Conservation (phyloP, 2,888 invertebrate genomes). For the Nymphalis polychloros region DNA sequence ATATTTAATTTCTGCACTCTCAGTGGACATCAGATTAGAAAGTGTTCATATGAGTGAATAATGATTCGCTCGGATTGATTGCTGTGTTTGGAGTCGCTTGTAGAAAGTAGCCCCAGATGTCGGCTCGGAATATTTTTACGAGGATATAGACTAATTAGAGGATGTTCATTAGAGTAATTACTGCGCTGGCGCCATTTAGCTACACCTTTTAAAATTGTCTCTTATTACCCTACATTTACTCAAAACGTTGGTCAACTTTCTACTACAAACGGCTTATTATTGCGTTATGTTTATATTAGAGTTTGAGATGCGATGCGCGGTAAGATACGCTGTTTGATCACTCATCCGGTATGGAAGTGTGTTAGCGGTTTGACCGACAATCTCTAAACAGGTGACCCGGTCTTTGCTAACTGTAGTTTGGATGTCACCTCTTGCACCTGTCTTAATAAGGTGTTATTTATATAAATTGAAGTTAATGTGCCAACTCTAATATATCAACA, state of each 20-base stretch:
- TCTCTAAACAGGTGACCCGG: slow-evolving; percentile 72
- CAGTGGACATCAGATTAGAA: slow-evolving; percentile 71
- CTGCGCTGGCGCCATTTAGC: slow-evolving; percentile 26
- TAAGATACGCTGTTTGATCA: slow-evolving; percentile 38
- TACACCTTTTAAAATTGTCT: slow-evolving; percentile 10
- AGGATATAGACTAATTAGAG: slow-evolving; percentile 65
- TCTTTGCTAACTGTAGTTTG: slow-evolving; percentile 73
- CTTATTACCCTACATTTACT: slow-evolving; percentile 13
- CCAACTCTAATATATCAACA: slow-evolving; percentile 41
- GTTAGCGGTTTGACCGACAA: slow-evolving; percentile 57
- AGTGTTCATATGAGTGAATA: slow-evolving; percentile 73
- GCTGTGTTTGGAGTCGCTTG: slow-evolving; percentile 66
- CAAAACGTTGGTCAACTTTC: slow-evolving; percentile 30
- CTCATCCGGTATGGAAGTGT: slow-evolving; percentile 61
- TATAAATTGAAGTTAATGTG: slow-evolving; percentile 71
- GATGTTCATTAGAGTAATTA: slow-evolving; percentile 54
- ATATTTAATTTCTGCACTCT: slow-evolving; percentile 39
- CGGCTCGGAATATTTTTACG: slow-evolving; percentile 61
- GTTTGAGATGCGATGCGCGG: slow-evolving; percentile 31
- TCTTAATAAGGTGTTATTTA: slow-evolving; percentile 69
- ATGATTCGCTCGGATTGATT: slow-evolving; percentile 74
- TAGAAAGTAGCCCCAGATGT: slow-evolving; percentile 72
- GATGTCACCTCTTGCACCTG: slow-evolving; percentile 65
- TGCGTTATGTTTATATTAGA: slow-evolving; percentile 33
- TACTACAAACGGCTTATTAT: slow-evolving; percentile 30